phyloP scores from a whole-genome alignment of 1,140 invertebrate genomes.

The Zophobas atratus region DNA sequence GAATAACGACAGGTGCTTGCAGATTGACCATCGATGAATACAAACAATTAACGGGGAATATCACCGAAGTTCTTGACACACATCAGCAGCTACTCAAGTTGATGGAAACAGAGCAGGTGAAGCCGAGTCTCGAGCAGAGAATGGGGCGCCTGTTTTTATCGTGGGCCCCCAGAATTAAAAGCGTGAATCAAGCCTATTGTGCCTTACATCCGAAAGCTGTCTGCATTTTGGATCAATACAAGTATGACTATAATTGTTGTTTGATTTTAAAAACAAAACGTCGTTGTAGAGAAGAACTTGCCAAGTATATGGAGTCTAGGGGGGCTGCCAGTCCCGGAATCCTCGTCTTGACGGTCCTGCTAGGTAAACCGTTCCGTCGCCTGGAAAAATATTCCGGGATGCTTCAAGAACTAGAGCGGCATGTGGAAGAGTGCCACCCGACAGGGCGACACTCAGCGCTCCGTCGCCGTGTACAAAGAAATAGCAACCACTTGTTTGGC shows the following conservation, averaged over 20 bases:
- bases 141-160: constrained; percentile 94
- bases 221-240: constrained; percentile 91
- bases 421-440: constrained; percentile 96
- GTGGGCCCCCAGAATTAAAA: constrained; percentile 88
- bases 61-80: constrained; percentile 87
- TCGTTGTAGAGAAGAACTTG: constrained; percentile 83
- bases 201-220: constrained; percentile 91
- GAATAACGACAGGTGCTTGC: constrained; percentile 60
- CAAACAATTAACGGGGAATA: constrained; percentile 88
- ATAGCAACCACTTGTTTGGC: constrained; percentile 86
- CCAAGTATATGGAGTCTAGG: constrained; percentile 88
- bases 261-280: background rate
- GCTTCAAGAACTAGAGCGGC: constrained; percentile 95
- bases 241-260: constrained; percentile 70
- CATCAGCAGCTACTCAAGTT: constrained; percentile 85
- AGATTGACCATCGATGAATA: constrained; percentile 91
- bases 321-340: constrained; percentile 88
- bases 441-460: constrained; percentile 97
- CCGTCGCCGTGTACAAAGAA: constrained; percentile 94
- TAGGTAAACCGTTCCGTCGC: constrained; percentile 95
- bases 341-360: constrained; percentile 89
- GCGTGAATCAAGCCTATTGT: constrained; percentile 91
- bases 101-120: constrained; percentile 82
- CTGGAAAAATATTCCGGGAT: constrained; percentile 95
- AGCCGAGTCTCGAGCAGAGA: constrained; percentile 82